Percentiles rank a stretch among this genome's conserved stretches.
phyloP scores from a whole-genome alignment of 2,888 invertebrate species.

The Atethmia centrago region DNA sequence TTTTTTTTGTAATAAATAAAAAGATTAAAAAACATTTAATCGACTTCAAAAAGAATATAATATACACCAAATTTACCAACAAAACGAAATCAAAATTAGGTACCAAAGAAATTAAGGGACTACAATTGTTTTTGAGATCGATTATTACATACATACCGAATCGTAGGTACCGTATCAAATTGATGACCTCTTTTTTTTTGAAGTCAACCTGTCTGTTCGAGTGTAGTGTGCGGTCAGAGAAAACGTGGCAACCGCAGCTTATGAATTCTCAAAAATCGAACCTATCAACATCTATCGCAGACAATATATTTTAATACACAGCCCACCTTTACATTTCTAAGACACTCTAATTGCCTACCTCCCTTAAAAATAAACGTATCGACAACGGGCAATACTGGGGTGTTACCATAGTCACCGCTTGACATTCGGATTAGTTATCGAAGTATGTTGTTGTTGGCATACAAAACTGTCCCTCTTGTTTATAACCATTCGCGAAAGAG shows the following conservation, averaged over 20 bases:
- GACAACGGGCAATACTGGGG: conserved; percentile 17
- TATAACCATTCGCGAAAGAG: background rate
- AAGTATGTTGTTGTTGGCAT: conserved; percentile 15
- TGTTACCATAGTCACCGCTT: conserved; percentile 56
- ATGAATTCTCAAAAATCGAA: background rate
- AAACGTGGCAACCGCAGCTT: background rate
- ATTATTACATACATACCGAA: too few relatives aligned
- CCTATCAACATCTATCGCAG: background rate
- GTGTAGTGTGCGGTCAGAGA: background rate
- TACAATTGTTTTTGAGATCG: too few relatives aligned
- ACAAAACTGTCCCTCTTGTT: conserved; percentile 1
- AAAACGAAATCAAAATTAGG: too few relatives aligned
- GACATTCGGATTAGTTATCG: background rate
- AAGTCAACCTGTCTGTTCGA: too few relatives aligned
- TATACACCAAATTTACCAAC: too few relatives aligned
- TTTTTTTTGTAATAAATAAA: background rate
- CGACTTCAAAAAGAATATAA: too few relatives aligned
- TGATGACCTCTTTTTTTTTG: too few relatives aligned
- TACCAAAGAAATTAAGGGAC: too few relatives aligned
- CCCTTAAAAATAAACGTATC: background rate
- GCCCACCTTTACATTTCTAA: background rate
- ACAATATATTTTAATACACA: background rate
- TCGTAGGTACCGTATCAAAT: too few relatives aligned
- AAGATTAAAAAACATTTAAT: too few relatives aligned
- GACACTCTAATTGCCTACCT: background rate